Evolutionary conservation across 2,113 vertebrate genomes (phyloP), one percentile per base, ranked within the genome.

Genomic region (Morone saxatilis): DNA sequence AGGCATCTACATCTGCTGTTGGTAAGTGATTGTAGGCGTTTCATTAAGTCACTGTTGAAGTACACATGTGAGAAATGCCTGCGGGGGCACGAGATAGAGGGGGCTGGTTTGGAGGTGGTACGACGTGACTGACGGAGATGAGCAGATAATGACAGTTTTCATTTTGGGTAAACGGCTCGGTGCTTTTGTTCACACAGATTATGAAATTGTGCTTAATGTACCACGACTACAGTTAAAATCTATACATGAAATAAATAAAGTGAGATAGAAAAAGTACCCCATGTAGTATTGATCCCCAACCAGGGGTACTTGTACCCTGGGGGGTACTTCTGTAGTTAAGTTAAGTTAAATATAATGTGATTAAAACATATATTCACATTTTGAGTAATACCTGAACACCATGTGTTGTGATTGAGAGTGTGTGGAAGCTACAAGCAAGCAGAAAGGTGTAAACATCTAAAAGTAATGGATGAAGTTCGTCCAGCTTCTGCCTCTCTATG

Each of bases 41-140:
- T 91, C 89, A 89, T 91, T 85, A 87, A 89, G 79, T 89, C 85
- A 78, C 81, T 90, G 85, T 81, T 86, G 78, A 84, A 74, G 68
- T 53, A 69, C 80, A 77, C 69, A 81, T 86, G 81, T 85, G 84
- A 85, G 84, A 83, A 82, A 85, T 41, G 83, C 74, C 88, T 83
- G 83, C 48, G 70, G 88, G 82, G 86, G 88, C 36, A 50, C 10
- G 6, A 62, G 80, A 80, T 79, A 25, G 87, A 86, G 84, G 80
- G 85, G 91, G 88, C 67, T 76, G 91, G 76, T 88, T 77, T 71
- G 86, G 85, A 89, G 85, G 86, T 61, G 85, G 85, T 67, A 70
- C 43, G 7, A 80, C 6, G 50, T 89, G 86, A 88, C 65, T 87
- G 88, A 87, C 40, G 47, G 69, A 41, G 78, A 87, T 67, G 75